These are phyloP conservation scores for Numida meleagris DNA, from an alignment of 2,113 vertebrate species.

Conservation along the genomic window DNA sequence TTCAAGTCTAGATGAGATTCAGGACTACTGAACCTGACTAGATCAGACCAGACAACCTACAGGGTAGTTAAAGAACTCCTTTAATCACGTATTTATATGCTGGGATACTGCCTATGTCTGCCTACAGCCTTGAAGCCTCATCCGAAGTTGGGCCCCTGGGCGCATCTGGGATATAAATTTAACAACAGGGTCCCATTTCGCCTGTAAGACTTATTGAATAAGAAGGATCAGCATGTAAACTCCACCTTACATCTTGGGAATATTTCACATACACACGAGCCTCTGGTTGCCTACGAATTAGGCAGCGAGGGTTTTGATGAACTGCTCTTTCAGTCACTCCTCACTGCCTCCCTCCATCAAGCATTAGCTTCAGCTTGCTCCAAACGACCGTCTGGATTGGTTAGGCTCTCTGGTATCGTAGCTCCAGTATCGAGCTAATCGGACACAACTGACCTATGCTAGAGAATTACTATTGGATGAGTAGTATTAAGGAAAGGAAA, in stretches of 20 bases:
- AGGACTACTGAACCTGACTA: not conserved
- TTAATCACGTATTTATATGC: not conserved
- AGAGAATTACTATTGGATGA: not conserved
- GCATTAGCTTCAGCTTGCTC: not conserved
- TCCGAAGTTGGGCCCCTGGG: not conserved
- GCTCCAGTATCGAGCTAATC: slow-evolving; percentile 7
- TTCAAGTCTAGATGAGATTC: not conserved
- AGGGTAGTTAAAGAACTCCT: not conserved
- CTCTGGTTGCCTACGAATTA: not conserved
- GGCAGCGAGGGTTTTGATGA: slow-evolving; percentile 6
- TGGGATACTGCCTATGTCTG: not conserved
- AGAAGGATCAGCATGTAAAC: slow-evolving; percentile 1
- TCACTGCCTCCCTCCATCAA: not conserved
- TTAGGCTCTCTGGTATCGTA: not conserved
- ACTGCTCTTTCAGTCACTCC: not conserved
- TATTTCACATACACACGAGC: fast-evolving
- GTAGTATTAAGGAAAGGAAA: slow-evolving; percentile 16
- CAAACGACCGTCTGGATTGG: not conserved
- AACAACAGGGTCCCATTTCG: not conserved
- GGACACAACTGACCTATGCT: not conserved
- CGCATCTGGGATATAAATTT: not conserved
- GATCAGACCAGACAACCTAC: not conserved
- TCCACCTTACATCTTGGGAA: not conserved
- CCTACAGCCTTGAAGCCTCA: not conserved
- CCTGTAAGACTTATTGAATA: not conserved